phyloP scores from a whole-genome alignment of 1,140 invertebrate genomes.

The Dendroctonus valens region DNA sequence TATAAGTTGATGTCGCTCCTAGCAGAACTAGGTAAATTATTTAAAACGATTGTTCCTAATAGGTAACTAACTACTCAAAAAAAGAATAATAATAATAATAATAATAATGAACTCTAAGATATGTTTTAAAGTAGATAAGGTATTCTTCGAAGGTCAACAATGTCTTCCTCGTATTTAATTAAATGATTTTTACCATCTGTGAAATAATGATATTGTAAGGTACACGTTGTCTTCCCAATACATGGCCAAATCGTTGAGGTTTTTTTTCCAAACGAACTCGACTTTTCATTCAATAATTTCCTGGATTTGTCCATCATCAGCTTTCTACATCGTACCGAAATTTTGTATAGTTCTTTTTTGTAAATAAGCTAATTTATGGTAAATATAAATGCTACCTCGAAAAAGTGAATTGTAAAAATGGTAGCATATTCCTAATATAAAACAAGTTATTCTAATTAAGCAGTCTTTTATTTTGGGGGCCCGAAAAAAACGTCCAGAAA shows the following conservation, averaged over 20 bases:
- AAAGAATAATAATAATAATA: not conserved
- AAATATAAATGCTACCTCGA: slow-evolving; percentile 40
- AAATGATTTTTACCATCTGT: not conserved
- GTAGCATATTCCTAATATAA: slow-evolving; percentile 52
- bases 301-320: not conserved
- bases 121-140: too few species aligned
- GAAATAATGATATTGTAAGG: not conserved
- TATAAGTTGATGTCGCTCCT: too few species aligned
- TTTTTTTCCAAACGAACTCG: not conserved
- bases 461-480: slow-evolving; percentile 1
- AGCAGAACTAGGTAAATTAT: slow-evolving; percentile 20
- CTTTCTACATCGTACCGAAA: not conserved
- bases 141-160: too few species aligned
- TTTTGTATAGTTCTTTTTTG: slow-evolving; percentile 32
- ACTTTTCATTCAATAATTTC: too few species aligned
- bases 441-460: slow-evolving; percentile 36
- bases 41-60: slow-evolving; percentile 32
- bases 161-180: too few species aligned
- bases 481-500: not conserved
- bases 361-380: slow-evolving; percentile 31
- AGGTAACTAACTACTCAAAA: slow-evolving; percentile 19
- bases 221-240: slow-evolving; percentile 7
- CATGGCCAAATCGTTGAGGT: slow-evolving; percentile 10
- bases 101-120: not conserved
- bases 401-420: slow-evolving; percentile 44